These are phyloP conservation scores for Pygocentrus nattereri DNA, from an alignment of 2,797 vertebrate species.

Conservation along the genomic window DNA sequence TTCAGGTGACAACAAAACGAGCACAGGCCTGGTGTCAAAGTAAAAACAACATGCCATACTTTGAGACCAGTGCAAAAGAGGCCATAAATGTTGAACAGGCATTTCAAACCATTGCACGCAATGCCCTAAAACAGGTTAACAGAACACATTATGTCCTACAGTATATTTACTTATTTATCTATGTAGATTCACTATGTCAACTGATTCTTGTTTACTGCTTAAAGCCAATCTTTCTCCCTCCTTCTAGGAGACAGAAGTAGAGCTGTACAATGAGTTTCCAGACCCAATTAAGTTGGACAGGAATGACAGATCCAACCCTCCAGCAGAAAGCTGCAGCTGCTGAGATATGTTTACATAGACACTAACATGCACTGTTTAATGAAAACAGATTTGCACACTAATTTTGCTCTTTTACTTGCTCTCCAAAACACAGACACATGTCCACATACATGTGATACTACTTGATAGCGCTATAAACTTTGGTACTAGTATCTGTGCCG, in stretches of 20 bases:
- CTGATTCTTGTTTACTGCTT: background rate
- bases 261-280: conserved; percentile 94
- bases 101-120: conserved; percentile 70
- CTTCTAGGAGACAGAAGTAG: conserved; percentile 91
- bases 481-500: background rate
- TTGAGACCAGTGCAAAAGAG: conserved; percentile 71
- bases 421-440: background rate
- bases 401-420: conserved; percentile 1
- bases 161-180: background rate
- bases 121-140: conserved; percentile 67
- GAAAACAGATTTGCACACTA: conserved; percentile 64
- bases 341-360: conserved; percentile 69
- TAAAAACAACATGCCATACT: conserved; percentile 69
- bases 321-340: conserved; percentile 92
- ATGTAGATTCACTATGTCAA: background rate
- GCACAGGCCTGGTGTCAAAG: conserved; percentile 69
- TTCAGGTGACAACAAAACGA: conserved; percentile 65
- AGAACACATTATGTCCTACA: background rate
- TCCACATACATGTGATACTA: background rate
- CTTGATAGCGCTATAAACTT: background rate
- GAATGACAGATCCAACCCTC: conserved; percentile 87
- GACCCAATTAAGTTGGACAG: conserved; percentile 94
- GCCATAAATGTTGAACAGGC: conserved; percentile 71
- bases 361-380: conserved; percentile 53
- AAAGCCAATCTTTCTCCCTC: background rate